Percentiles rank a stretch among this genome's conserved stretches.
phyloP scores from a whole-genome alignment of 1,140 invertebrate genomes.

The Drosophila nigrodunni region DNA sequence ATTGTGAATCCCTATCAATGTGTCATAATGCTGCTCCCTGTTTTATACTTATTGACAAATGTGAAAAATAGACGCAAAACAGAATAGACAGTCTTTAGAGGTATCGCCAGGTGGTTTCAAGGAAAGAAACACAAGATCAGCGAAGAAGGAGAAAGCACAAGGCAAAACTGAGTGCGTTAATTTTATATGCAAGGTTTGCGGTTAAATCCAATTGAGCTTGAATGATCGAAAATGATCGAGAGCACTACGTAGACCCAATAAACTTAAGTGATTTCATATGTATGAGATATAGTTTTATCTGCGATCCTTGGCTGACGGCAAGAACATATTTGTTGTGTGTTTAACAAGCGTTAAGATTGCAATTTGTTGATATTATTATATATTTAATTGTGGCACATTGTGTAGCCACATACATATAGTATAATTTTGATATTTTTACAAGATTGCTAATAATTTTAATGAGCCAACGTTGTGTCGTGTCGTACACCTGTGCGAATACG shows the following conservation, averaged over 20 bases:
- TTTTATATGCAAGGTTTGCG: not conserved
- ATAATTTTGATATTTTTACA: slow-evolving; percentile 23
- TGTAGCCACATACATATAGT: not conserved
- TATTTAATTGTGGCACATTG: slow-evolving; percentile 10
- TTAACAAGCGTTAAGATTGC: slow-evolving; percentile 43
- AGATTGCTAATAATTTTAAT: slow-evolving; percentile 79
- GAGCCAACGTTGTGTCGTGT: slow-evolving; percentile 73
- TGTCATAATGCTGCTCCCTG: no score
- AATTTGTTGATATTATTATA: slow-evolving; percentile 28
- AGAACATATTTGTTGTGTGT: slow-evolving; percentile 28
- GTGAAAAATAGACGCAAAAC: not conserved
- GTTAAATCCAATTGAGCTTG: not conserved
- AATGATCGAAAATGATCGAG: not conserved
- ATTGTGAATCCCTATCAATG: no score
- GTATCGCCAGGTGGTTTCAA: slow-evolving; percentile 12
- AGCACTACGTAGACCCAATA: not conserved
- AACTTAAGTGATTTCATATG: not conserved
- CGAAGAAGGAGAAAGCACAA: not conserved
- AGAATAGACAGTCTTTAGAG: slow-evolving; percentile 1
- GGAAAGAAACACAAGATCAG: slow-evolving; percentile 1
- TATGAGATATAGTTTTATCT: slow-evolving; percentile 13
- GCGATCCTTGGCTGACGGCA: slow-evolving; percentile 26
- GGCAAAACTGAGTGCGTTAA: not conserved
- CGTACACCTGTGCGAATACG: slow-evolving; percentile 77
- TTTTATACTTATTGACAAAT: not conserved